Percentiles rank a stretch among this genome's conserved stretches.
Conservation (phyloP, 2,113 vertebrate genomes). For the Tenebrosternarchus preto region DNA sequence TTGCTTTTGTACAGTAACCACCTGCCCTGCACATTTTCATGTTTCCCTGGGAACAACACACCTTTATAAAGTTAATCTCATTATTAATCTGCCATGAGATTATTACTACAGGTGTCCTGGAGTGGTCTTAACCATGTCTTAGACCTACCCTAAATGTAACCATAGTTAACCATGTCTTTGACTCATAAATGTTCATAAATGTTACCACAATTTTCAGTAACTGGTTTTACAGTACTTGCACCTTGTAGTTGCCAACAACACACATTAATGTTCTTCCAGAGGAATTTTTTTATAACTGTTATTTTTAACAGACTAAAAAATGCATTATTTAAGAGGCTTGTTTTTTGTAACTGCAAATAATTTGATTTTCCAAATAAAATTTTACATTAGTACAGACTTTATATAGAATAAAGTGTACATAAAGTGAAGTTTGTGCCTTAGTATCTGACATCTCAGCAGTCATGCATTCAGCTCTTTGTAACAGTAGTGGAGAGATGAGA, state of each 20-base stretch:
- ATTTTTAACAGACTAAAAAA: not conserved
- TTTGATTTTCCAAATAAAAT: conserved; percentile 30
- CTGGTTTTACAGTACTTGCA: not conserved
- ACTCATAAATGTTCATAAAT: not conserved
- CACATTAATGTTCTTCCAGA: not conserved
- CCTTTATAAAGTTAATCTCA: too few relatives aligned
- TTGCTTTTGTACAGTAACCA: not conserved
- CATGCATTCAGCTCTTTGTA: not conserved
- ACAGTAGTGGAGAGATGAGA: not conserved
- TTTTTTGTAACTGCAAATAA: not conserved
- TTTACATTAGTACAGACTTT: too few relatives aligned
- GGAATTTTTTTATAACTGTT: not conserved
- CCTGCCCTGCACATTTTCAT: too few relatives aligned
- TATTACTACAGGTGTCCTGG: too few relatives aligned
- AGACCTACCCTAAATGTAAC: not conserved
- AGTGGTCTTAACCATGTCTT: too few relatives aligned
- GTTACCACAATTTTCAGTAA: not conserved
- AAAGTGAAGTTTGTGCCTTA: not conserved
- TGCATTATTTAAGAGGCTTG: not conserved
- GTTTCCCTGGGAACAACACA: too few relatives aligned
- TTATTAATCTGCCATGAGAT: too few relatives aligned
- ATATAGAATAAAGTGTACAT: not conserved
- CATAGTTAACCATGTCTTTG: too few relatives aligned
- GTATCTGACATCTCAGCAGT: not conserved
- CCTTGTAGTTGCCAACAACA: not conserved